A percentile compares a stretch with the other conserved stretches of the same genome.
phyloP scores from a whole-genome alignment of 2,797 vertebrate genomes.

The Megaceryle alcyon region DNA sequence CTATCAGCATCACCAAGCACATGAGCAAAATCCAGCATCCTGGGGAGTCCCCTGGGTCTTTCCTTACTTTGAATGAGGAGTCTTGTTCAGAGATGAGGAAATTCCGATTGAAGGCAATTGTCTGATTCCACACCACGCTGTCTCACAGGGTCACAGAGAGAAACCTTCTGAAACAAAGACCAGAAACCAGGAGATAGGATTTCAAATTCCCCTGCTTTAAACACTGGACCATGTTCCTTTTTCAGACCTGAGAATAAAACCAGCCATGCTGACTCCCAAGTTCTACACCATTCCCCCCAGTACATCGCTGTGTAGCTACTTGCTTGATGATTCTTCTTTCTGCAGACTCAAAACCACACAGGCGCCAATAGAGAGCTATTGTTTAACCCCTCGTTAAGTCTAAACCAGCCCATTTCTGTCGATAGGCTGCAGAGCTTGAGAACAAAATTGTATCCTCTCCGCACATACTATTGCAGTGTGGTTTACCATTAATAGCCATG shows the following conservation, averaged over 20 bases:
- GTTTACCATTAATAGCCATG: conserved; percentile 28
- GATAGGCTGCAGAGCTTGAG: not conserved
- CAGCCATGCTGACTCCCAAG: not conserved
- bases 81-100: not conserved
- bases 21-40: not conserved
- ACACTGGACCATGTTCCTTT: fast-evolving
- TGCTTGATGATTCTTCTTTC: not conserved
- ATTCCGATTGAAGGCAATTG: not conserved
- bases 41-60: not conserved
- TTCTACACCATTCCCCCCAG: not conserved
- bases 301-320: fast-evolving
- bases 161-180: not conserved
- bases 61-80: not conserved
- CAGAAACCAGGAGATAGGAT: not conserved
- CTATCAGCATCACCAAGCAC: not conserved
- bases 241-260: not conserved
- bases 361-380: not conserved
- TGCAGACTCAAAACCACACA: not conserved
- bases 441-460: not conserved
- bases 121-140: not conserved
- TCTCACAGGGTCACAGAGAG: not conserved
- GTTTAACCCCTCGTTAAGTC: not conserved
- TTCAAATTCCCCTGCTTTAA: not conserved
- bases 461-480: not conserved
- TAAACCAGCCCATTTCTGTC: not conserved